Conservation (phyloP, 2,797 vertebrate species). For the Microhierax caerulescens region DNA sequence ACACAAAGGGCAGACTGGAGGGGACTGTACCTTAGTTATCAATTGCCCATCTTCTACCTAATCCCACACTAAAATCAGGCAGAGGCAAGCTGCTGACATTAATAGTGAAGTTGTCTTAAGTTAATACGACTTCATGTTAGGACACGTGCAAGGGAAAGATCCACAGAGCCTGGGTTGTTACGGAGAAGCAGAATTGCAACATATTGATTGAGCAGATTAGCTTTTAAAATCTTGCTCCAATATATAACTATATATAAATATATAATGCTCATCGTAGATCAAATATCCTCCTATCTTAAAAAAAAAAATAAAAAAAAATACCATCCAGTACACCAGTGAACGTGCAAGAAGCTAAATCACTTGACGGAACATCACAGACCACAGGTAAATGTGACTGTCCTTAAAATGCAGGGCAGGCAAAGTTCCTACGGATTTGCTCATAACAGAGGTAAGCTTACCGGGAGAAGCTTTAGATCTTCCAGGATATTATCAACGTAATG, state of each 20-base stretch:
- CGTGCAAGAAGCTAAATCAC: neutral
- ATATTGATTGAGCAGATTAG: neutral
- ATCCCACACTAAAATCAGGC: neutral
- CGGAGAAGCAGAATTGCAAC: neutral
- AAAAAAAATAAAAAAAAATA: neutral
- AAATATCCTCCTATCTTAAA: neutral
- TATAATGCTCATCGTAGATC: neutral
- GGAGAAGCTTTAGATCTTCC: slow-evolving; percentile 79
- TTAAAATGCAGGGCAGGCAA: neutral
- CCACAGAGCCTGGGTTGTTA: neutral
- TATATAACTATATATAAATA: neutral
- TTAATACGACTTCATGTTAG: neutral
- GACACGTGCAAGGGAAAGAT: neutral
- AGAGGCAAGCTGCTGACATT: neutral
- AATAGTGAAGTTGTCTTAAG: neutral
- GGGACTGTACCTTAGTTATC: neutral
- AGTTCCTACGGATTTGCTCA: neutral
- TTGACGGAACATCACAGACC: neutral
- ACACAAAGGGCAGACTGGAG: neutral
- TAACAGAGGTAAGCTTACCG: slow-evolving; percentile 68
- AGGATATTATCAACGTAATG: slow-evolving; percentile 80
- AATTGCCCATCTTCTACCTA: neutral
- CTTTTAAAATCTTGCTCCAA: neutral
- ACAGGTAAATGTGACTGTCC: neutral
- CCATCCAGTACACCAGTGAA: neutral